phyloP scores from a whole-genome alignment of 2,797 vertebrate species.

The Acrossocheilus wenchowensis region DNA sequence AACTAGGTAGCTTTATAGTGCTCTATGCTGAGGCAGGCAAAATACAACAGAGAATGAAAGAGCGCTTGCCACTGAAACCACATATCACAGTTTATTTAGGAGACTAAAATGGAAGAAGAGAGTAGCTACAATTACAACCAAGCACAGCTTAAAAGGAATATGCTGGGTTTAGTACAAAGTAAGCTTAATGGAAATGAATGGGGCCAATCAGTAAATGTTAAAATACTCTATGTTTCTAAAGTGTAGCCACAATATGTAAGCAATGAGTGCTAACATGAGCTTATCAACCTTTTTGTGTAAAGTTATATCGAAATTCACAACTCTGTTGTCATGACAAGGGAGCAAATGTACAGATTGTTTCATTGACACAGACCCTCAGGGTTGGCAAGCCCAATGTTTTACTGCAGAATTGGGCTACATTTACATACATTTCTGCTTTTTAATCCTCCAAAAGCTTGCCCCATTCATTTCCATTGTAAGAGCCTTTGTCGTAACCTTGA shows the following conservation, averaged over 20 bases:
- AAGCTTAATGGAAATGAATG: neutral
- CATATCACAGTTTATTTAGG: slow-evolving; percentile 30
- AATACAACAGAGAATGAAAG: slow-evolving; percentile 11
- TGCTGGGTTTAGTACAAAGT: neutral
- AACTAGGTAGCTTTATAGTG: slow-evolving; percentile 41
- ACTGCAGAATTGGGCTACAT: neutral
- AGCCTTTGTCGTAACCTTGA: neutral
- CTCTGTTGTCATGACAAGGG: neutral
- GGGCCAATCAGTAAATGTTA: neutral
- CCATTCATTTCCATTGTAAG: neutral
- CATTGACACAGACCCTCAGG: neutral
- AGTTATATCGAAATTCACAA: neutral
- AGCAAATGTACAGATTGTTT: neutral
- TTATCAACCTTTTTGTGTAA: neutral
- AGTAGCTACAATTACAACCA: neutral
- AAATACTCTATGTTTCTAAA: neutral
- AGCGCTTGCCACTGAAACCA: slow-evolving; percentile 39
- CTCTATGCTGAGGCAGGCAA: slow-evolving; percentile 51
- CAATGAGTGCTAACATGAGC: neutral
- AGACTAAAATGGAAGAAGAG: neutral
- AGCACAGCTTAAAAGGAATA: neutral
- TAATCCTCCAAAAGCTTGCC: neutral
- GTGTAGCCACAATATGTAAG: neutral
- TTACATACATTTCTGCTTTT: neutral
- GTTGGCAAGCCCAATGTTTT: neutral